A percentile compares a stretch with the other conserved stretches of the same genome.
Evolutionary conservation across 2,888 invertebrate genomes (phyloP).

Genomic region (Lepidocyrtinus sp.): DNA sequence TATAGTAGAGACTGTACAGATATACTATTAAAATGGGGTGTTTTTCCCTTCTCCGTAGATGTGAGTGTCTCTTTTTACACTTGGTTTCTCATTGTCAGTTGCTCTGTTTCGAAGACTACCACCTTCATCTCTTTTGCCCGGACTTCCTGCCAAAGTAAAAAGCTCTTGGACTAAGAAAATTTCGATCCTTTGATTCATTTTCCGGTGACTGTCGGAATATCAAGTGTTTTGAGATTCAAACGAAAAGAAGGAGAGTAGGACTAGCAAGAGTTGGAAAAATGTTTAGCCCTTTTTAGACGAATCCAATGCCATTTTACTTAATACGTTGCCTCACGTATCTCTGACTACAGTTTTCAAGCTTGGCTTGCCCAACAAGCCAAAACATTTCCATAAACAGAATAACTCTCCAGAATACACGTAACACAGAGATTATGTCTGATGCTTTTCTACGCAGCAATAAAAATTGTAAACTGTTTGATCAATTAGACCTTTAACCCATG

Average conservation of each 20-base stretch:
- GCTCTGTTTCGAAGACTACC: constrained; percentile 3
- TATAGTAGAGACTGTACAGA: no score
- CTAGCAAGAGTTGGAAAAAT: not conserved
- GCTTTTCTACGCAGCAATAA: not conserved
- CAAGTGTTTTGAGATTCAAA: constrained; percentile 51
- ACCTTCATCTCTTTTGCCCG: constrained; percentile 30
- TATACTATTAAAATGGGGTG: no score
- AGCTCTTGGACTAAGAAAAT: constrained; percentile 46
- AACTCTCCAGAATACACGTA: not conserved
- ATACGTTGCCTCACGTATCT: not conserved
- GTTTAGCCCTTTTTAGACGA: not conserved
- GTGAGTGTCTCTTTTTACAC: constrained; percentile 21
- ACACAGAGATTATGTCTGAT: not conserved
- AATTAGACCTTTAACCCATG: not conserved
- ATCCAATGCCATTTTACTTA: not conserved
- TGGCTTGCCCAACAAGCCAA: no score
- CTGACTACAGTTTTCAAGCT: no score
- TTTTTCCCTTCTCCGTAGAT: no score
- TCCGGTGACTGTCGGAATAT: constrained; percentile 63
- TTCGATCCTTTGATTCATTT: constrained; percentile 64
- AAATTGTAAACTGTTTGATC: not conserved
- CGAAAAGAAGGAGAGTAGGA: constrained; percentile 14
- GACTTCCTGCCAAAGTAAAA: constrained; percentile 40
- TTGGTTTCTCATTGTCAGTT: constrained; percentile 13
- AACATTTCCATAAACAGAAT: not conserved